Evolutionary conservation across 1,140 invertebrate species (phyloP).

Genomic region (Centruroides vittatus): DNA sequence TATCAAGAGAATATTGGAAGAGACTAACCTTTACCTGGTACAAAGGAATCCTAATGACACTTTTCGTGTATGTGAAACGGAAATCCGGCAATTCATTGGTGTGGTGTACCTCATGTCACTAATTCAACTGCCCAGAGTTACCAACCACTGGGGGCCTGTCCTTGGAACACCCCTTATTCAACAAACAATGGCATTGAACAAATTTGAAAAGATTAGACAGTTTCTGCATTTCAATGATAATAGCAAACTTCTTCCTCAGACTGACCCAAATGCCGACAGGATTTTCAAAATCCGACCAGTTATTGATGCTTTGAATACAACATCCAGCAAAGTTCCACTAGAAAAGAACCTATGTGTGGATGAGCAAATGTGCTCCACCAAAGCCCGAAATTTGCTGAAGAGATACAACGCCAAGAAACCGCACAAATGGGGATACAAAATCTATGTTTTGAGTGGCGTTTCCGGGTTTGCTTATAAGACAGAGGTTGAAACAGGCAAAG

Average conservation of each 20-base stretch:
- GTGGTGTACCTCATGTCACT: too few relatives aligned
- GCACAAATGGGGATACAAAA: neutral
- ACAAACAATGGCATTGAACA: neutral
- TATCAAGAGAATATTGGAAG: too few relatives aligned
- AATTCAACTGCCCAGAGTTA: too few relatives aligned
- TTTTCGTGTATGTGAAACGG: too few relatives aligned
- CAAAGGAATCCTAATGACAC: too few relatives aligned
- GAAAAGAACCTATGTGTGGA: neutral
- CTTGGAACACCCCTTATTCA: too few relatives aligned
- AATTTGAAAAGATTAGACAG: neutral
- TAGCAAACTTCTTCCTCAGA: neutral
- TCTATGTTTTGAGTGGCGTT: neutral
- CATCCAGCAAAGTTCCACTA: neutral
- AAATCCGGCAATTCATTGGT: too few relatives aligned
- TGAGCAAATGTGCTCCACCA: slow-evolving; percentile 3
- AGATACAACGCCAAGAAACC: neutral
- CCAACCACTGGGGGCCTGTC: too few relatives aligned
- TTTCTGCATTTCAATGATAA: neutral
- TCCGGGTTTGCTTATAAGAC: neutral
- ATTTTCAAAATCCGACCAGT: neutral
- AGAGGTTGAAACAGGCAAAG: neutral
- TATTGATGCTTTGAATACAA: neutral
- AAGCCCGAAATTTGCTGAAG: neutral
- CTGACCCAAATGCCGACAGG: neutral
- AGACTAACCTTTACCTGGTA: too few relatives aligned